Base-by-base conservation (phyloP, 2,888 invertebrate species). In the Lasioglossum marginatum region DNA sequence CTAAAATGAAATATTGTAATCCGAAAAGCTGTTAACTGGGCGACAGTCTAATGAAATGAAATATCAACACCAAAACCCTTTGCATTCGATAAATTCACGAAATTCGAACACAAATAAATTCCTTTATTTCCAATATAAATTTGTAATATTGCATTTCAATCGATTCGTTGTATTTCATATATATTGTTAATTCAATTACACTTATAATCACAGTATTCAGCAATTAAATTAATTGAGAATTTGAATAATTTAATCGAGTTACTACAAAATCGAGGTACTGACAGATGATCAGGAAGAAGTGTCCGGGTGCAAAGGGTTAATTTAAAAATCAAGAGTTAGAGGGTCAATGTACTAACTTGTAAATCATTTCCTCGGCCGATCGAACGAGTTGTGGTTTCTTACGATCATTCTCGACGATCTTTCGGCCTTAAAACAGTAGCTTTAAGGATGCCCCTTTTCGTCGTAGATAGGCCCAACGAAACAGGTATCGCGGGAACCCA, bases 381-480 rank as follows among this genome's bases (percentile, higher is more conserved):
- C 31, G 40, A 27, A 27, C n/a, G 43, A 16, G n/a, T 68, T 19
- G 12, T 19, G 73, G 34, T 57, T 23, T 43, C 43, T 14, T 27
- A 27, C 68, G 75, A 57, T 73, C 57, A 37, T n/a, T 82, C 66
- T 73, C 73, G 57, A 52, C 68, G 81, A 87, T 86, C 73, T 82
- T 89, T 84, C 79, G 88, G 82, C 73, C 78, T 71, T 70, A 77
- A 34, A 79, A 81, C 23, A 60, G 34, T 84, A 86, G 81, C 27
- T 82, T 78, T 89, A 89, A 89, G 86, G 79, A 52, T 57, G 78
- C 60, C 48, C 66, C 74, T 60, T 52, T 63, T 23, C 68, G 82
- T 23, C 71, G 79, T 89, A 83, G 80, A 34, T 89, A 89, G 89
- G 68, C 80, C 83, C 57, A 79, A 75, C 74, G 76, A 79, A 76